Percentiles rank a stretch among this genome's conserved stretches.
phyloP scores from a whole-genome alignment of 2,797 vertebrate species.

The Nannoperca obscura region DNA sequence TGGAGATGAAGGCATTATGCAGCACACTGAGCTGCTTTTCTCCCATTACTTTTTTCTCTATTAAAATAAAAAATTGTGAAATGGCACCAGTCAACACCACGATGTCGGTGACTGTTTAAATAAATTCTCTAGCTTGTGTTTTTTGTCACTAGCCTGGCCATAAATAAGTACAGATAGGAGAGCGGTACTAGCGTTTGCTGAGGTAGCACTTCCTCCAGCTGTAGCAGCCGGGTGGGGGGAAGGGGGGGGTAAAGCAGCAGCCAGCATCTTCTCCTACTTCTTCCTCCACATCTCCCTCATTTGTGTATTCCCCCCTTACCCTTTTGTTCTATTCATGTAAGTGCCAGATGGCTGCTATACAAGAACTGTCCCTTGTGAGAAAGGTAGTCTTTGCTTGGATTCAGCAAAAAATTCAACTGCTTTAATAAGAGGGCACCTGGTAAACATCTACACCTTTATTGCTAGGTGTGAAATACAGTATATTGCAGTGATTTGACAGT shows the following conservation, averaged over 20 bases:
- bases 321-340: conserved; percentile 47
- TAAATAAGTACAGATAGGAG: conserved; percentile 36
- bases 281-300: conserved; percentile 4
- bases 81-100: not conserved
- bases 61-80: conserved; percentile 42
- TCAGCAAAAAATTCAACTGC: not conserved
- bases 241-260: not conserved
- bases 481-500: conserved; percentile 8
- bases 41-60: not conserved
- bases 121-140: conserved; percentile 48
- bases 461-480: conserved; percentile 28
- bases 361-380: not conserved
- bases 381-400: not conserved
- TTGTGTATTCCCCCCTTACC: conserved; percentile 13
- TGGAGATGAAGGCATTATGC: conserved; percentile 28
- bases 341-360: conserved; percentile 46
- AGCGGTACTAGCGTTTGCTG: conserved; percentile 46
- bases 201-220: conserved; percentile 59
- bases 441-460: conserved; percentile 49
- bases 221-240: conserved; percentile 30
- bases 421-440: not conserved
- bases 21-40: not conserved
- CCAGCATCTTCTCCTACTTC: conserved; percentile 17
- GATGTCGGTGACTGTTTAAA: conserved; percentile 30
- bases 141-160: conserved; percentile 38